Percentiles rank a stretch among this genome's conserved stretches.
These are phyloP conservation scores for Lamprologus sp. DNA, from an alignment of 2,113 vertebrate species.

Conservation along the genomic window DNA sequence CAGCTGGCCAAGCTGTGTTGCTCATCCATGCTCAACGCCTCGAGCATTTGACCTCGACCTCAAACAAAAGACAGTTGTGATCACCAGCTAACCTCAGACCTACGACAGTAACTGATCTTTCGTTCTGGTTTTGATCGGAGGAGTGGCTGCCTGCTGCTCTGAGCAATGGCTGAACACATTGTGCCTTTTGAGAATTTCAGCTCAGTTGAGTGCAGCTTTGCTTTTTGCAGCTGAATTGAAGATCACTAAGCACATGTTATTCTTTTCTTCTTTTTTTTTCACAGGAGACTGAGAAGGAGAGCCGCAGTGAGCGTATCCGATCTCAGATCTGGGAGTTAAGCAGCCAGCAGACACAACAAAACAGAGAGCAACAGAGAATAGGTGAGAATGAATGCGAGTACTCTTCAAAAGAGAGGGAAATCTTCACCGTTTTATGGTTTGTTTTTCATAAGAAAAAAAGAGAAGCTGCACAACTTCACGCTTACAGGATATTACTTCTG, in stretches of 20 bases:
- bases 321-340: conserved; percentile 51
- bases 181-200: neutral
- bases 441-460: neutral
- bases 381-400: conserved; percentile 28
- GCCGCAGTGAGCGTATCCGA: conserved; percentile 37
- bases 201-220: neutral
- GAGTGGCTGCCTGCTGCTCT: neutral
- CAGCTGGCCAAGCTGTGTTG: conserved; percentile 18
- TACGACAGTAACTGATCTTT: neutral
- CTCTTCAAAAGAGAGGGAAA: neutral
- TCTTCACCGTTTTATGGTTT: neutral
- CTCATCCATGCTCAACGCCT: neutral
- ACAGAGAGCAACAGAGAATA: conserved; percentile 43
- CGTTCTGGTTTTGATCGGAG: neutral
- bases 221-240: neutral
- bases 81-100: neutral
- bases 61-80: neutral
- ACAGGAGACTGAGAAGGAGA: conserved; percentile 52
- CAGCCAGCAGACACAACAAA: conserved; percentile 25
- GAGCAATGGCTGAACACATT: neutral
- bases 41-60: conserved; percentile 19
- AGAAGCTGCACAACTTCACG: neutral
- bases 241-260: neutral
- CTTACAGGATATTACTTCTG: neutral
- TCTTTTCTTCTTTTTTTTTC: neutral